These are phyloP conservation scores for Eleutherodactylus coqui DNA, from an alignment of 2,797 vertebrate species.

Conservation along the genomic window DNA sequence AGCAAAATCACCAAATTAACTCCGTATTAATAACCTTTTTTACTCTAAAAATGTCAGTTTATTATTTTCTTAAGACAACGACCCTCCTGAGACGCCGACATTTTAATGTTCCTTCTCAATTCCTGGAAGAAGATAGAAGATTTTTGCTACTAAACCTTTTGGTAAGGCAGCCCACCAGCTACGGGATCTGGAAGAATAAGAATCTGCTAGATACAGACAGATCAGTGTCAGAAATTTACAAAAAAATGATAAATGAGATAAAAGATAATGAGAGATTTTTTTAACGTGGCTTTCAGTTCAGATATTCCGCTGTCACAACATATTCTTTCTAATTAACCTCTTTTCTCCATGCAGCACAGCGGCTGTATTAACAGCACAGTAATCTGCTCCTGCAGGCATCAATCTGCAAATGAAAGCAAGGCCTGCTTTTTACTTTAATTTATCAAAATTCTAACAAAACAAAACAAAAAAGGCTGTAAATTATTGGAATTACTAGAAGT, in stretches of 20 bases:
- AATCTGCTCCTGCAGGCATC: neutral
- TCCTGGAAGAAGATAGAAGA: neutral
- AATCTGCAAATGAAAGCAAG: neutral
- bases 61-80: neutral
- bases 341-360: neutral
- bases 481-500: neutral
- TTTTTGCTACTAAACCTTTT: neutral
- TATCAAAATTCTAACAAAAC: neutral
- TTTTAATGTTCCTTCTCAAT: neutral
- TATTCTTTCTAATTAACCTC: conserved; percentile 20
- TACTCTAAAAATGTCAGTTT: neutral
- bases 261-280: neutral
- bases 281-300: neutral
- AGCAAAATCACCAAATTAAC: too few relatives aligned
- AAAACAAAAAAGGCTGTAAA: neutral
- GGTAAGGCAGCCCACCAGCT: neutral
- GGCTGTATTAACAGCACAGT: neutral
- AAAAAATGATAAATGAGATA: neutral
- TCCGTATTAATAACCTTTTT: neutral
- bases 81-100: neutral
- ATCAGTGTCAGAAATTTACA: neutral
- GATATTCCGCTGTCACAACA: conserved; percentile 10
- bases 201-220: neutral
- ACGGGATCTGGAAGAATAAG: neutral
- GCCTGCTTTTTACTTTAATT: neutral